A percentile compares a stretch with the other conserved stretches of the same genome.
Conservation (phyloP, 2,797 vertebrate genomes). For the Threskiornis aethiopicus region DNA sequence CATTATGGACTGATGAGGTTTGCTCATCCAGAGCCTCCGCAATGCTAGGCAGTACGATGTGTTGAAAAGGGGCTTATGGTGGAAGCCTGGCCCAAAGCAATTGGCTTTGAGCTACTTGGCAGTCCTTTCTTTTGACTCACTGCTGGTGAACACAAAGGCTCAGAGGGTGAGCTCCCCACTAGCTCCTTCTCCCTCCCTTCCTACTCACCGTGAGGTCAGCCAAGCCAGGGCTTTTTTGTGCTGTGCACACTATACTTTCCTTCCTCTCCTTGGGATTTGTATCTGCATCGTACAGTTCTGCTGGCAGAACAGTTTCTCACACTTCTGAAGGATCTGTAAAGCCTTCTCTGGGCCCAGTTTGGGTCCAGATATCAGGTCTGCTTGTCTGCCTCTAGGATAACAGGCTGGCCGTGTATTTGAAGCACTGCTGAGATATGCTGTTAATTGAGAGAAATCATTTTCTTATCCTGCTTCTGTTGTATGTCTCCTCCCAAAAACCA, state of each 20-base stretch:
- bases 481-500: conserved; percentile 44
- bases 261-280: conserved; percentile 29
- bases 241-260: background rate
- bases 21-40: background rate
- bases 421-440: background rate
- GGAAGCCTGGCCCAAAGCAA: background rate
- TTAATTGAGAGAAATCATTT: conserved; percentile 31
- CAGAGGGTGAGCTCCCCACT: background rate
- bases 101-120: conserved; percentile 10
- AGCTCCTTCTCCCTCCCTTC: background rate
- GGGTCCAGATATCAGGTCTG: background rate
- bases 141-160: background rate
- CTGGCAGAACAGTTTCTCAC: conserved; percentile 12
- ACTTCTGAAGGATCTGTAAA: conserved; percentile 28
- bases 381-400: conserved; percentile 14
- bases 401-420: background rate
- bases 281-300: background rate
- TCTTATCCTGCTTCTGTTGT: conserved; percentile 41
- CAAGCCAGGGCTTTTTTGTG: background rate
- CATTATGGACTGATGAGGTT: background rate
- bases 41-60: background rate
- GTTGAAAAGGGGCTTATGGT: background rate
- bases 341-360: background rate
- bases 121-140: background rate
- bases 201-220: background rate